phyloP scores from a whole-genome alignment of 2,888 invertebrate species.

The Drosophila monieri region DNA sequence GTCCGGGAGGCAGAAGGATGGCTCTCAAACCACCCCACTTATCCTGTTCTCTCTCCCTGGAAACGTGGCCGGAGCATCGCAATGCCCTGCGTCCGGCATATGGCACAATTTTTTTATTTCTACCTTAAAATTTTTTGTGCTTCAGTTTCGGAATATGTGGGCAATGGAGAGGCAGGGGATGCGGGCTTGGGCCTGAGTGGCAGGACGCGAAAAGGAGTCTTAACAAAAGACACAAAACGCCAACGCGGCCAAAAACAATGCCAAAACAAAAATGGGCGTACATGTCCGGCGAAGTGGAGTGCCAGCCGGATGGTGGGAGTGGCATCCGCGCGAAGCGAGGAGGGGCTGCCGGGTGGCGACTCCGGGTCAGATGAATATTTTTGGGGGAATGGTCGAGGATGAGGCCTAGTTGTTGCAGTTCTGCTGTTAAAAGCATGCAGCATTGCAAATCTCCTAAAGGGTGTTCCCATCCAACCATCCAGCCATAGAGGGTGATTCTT shows the following conservation, averaged over 20 bases:
- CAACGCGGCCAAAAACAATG: slow-evolving; percentile 58
- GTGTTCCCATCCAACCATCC: slow-evolving; percentile 31
- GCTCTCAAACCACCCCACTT: slow-evolving; percentile 10
- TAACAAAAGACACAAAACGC: slow-evolving; percentile 72
- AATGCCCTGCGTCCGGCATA: slow-evolving; percentile 67
- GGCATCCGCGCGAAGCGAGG: slow-evolving; percentile 2
- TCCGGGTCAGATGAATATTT: background rate
- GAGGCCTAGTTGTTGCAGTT: slow-evolving; percentile 44
- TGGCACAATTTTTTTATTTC: slow-evolving; percentile 69
- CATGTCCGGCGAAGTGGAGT: slow-evolving; percentile 15
- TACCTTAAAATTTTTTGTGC: slow-evolving; percentile 5
- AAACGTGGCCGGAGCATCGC: slow-evolving; percentile 54
- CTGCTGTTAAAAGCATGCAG: slow-evolving; percentile 68
- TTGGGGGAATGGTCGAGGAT: slow-evolving; percentile 7
- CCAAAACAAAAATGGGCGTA: slow-evolving; percentile 42
- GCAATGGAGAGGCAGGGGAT: background rate
- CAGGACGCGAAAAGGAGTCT: slow-evolving; percentile 28
- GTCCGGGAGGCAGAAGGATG: background rate
- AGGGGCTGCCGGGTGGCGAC: slow-evolving; percentile 6
- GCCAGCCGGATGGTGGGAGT: slow-evolving; percentile 1
- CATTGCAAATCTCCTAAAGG: slow-evolving; percentile 54
- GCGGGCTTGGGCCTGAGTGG: slow-evolving; percentile 4
- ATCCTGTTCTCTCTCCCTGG: background rate
- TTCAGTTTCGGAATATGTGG: background rate
- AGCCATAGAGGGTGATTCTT: slow-evolving; percentile 7